phyloP scores from a whole-genome alignment of 2,113 vertebrate species.

The Proteles cristata region DNA sequence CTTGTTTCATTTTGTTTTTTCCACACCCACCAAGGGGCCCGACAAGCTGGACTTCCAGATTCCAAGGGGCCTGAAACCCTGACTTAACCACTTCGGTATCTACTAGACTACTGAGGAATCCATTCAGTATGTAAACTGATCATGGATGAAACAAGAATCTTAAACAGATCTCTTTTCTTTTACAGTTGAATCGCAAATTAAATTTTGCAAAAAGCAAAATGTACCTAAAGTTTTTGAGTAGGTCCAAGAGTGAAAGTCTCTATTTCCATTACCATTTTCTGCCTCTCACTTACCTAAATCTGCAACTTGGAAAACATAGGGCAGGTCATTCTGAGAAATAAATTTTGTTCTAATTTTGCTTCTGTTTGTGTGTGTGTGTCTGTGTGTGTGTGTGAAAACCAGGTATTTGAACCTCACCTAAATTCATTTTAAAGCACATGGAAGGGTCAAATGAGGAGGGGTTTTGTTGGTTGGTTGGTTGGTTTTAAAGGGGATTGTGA shows the following conservation, averaged over 20 bases:
- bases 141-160: not conserved
- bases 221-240: not conserved
- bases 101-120: not conserved
- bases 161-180: not conserved
- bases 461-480: too few species aligned
- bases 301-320: not conserved
- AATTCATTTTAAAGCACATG: conserved; percentile 17
- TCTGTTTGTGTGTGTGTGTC: too few species aligned
- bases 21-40: conserved; percentile 35
- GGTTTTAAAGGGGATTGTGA: not conserved
- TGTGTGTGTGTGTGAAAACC: not conserved
- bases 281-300: not conserved
- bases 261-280: not conserved
- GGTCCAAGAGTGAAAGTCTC: not conserved
- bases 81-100: not conserved
- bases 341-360: not conserved
- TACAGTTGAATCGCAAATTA: not conserved
- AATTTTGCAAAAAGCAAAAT: not conserved
- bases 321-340: not conserved
- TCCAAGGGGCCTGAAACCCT: not conserved
- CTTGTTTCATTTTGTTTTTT: conserved; percentile 72
- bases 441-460: not conserved
- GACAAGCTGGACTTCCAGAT: conserved; percentile 53
- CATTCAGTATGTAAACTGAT: not conserved
- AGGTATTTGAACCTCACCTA: not conserved